Evolutionary conservation across 2,113 vertebrate genomes (phyloP).

Genomic region (Chrysemys picta): DNA sequence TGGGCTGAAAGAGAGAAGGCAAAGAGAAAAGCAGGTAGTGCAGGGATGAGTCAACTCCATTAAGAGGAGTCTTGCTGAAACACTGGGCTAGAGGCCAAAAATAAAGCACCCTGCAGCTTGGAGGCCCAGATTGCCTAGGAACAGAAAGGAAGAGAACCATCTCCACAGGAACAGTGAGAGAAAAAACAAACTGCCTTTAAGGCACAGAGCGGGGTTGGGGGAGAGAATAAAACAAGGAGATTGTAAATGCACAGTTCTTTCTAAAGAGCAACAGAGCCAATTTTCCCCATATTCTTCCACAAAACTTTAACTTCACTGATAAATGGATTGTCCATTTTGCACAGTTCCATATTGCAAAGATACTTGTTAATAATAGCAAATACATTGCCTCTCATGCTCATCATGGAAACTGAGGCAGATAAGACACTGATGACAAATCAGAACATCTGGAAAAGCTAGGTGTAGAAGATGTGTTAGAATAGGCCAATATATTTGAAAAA

Average conservation of each 20-base stretch:
- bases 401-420: background rate
- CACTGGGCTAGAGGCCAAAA: constrained; percentile 40
- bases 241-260: background rate
- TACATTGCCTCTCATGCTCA: background rate
- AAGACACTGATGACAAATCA: background rate
- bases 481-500: background rate
- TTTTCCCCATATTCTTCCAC: background rate
- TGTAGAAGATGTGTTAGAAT: background rate
- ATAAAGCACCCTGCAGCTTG: background rate
- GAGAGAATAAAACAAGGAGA: background rate
- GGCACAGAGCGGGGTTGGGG: background rate
- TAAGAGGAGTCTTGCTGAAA: background rate
- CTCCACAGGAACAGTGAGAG: background rate
- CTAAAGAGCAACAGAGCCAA: background rate
- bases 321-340: accelerated
- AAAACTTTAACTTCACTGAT: background rate
- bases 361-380: background rate
- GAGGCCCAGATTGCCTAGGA: constrained; percentile 3
- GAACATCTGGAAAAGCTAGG: background rate
- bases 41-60: background rate
- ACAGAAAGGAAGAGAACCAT: constrained; percentile 1
- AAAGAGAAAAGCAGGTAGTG: constrained; percentile 1
- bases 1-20: background rate
- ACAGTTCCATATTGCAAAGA: background rate
- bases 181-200: background rate